These are phyloP conservation scores for Nanorana parkeri DNA, from an alignment of 2,113 vertebrate species.

Conservation along the genomic window DNA sequence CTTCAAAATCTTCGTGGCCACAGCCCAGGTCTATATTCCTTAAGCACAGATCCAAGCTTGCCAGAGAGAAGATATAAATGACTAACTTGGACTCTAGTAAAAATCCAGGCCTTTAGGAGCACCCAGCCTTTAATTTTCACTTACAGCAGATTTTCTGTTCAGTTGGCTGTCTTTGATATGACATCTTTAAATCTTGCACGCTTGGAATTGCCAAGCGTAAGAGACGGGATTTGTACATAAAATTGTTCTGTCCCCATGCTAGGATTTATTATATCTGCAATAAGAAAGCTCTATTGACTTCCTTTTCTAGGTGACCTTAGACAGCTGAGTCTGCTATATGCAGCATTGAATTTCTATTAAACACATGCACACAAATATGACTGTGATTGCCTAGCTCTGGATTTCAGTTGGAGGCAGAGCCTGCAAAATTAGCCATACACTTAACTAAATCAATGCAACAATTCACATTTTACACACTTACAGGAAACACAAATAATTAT, in stretches of 20 bases:
- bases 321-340: constrained; percentile 46
- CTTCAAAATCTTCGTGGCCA: too few species aligned
- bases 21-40: too few species aligned
- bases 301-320: constrained; percentile 49
- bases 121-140: background rate
- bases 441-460: background rate
- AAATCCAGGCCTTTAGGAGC: background rate
- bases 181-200: constrained; percentile 40
- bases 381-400: background rate
- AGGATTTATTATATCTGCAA: constrained; percentile 52
- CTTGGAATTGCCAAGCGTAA: constrained; percentile 39
- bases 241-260: constrained; percentile 26
- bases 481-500: too few species aligned
- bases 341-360: constrained; percentile 43
- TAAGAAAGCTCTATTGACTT: constrained; percentile 42
- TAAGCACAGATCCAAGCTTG: too few species aligned
- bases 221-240: constrained; percentile 41
- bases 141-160: constrained; percentile 12
- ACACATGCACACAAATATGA: constrained; percentile 40
- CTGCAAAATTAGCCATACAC: background rate
- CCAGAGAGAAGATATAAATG: too few species aligned
- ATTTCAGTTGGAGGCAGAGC: background rate
- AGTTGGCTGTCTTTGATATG: constrained; percentile 14
- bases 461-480: background rate
- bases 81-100: too few species aligned